Evolutionary conservation across 2,797 vertebrate species (phyloP), one percentile per base, ranked within the genome.

Genomic region (Catamblyrhynchus diadema): DNA sequence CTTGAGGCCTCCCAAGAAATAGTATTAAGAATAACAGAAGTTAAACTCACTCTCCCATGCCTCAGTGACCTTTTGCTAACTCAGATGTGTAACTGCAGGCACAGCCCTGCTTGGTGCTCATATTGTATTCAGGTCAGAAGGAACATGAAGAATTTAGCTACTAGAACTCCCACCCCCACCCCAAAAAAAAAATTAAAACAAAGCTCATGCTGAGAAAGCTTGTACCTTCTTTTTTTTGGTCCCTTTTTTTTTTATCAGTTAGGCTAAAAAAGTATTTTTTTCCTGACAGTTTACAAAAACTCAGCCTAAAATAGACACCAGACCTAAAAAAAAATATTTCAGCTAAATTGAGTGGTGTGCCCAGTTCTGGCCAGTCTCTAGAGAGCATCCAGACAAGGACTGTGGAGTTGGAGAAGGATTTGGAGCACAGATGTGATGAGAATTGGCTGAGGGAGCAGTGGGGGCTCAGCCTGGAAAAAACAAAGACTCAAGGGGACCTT

Each of bases 91-190:
- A 78, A 81, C 27, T 70, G 61, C 15, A 81, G 25, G 25, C 59
- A 67, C 4, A 64, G 48, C 21, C 27, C 33, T 85, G 11, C 28
- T 57, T 35, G 35, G 33, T 75, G 53, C 16, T 81, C 14, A n/a
- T 73, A 39, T 4, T 28, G 27, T 14, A 56, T n/a, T 62, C 48
- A 71, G 23, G 23, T 65, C 22, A 48, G 44, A 70, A 81, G 19
- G 10, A 77, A 53, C 32, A 81, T 14, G 13, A 87, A 95, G 47
- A 59, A 88, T 77, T 86, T 56, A 47, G 65, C 42, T 77, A 66
- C 14, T 28, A 92, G 35, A 66, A 8, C 30, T 66, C 19, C 21
- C 18, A 17, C 8, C 23, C 1, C 2, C 0, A n/a, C n/a, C n/a
- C n/a, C n/a, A n/a, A n/a, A 8, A 11, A 33, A 45, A 42, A 33